These are phyloP conservation scores for Elgaria multicarinata DNA, from an alignment of 2,113 vertebrate species.

Conservation along the genomic window DNA sequence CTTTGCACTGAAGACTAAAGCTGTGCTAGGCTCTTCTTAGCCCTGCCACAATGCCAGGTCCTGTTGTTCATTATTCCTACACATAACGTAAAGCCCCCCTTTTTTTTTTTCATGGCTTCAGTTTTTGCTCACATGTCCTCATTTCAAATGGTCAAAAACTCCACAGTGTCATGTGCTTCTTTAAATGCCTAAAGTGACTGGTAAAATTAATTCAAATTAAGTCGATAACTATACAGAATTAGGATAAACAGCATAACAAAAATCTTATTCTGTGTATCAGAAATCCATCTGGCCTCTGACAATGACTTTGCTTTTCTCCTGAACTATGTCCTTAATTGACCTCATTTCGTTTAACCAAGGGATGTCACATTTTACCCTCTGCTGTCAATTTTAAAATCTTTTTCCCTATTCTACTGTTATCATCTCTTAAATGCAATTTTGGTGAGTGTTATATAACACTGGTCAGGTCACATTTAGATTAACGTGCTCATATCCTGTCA, in stretches of 20 bases:
- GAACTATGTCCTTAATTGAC: conserved; percentile 7
- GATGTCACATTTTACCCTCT: neutral
- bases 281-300: neutral
- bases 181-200: neutral
- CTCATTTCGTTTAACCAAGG: neutral
- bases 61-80: conserved; percentile 18
- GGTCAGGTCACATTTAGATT: conserved; percentile 25
- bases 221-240: conserved; percentile 15
- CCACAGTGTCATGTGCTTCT: neutral
- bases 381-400: conserved; percentile 14
- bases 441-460: conserved; percentile 20
- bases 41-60: conserved; percentile 1
- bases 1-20: neutral
- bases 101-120: neutral
- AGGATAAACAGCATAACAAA: neutral
- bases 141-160: neutral
- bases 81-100: neutral
- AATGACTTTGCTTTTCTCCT: neutral
- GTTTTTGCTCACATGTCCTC: neutral
- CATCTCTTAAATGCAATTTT: conserved; percentile 19
- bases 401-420: neutral
- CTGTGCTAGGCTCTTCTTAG: neutral
- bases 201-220: conserved; percentile 18
- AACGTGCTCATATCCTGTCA: neutral
- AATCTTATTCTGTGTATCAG: neutral